Conservation (phyloP, 2,113 vertebrate species). For the Pelmatolapia mariae region DNA sequence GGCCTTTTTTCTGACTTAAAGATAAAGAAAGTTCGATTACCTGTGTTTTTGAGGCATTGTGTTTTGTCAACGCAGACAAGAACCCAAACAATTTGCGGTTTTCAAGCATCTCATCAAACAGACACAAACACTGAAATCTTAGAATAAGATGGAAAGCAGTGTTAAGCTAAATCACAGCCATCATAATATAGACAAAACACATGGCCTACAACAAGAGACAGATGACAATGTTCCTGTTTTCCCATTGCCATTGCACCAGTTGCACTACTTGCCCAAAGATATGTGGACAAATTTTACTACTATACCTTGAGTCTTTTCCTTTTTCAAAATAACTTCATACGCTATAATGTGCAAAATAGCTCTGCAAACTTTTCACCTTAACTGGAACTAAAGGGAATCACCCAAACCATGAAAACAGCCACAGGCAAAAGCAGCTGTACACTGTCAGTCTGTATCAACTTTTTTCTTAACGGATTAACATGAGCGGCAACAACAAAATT, state of each 20-base stretch:
- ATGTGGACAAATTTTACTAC: background rate
- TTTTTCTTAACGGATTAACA: background rate
- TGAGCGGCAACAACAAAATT: background rate
- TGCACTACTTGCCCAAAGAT: background rate
- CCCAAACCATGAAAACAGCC: background rate
- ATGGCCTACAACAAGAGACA: background rate
- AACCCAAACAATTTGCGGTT: background rate
- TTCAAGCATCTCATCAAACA: conserved; percentile 26
- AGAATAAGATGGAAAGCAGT: conserved; percentile 13
- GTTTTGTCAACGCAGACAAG: background rate
- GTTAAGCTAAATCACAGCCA: conserved; percentile 21
- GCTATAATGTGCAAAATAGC: background rate
- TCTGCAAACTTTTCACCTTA: background rate
- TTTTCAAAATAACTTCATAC: background rate
- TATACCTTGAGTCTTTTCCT: background rate
- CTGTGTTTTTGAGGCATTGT: background rate
- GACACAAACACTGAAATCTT: background rate
- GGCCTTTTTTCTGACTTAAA: background rate
- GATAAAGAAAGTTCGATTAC: background rate
- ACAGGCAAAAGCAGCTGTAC: background rate
- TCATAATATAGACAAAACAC: background rate
- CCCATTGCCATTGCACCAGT: background rate
- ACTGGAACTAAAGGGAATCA: background rate
- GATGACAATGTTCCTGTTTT: background rate
- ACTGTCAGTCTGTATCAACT: background rate